Percentiles rank a stretch among this genome's conserved stretches.
These are phyloP conservation scores for Pseudanteris insignis DNA, from an alignment of 2,888 invertebrate species.

Conservation along the genomic window DNA sequence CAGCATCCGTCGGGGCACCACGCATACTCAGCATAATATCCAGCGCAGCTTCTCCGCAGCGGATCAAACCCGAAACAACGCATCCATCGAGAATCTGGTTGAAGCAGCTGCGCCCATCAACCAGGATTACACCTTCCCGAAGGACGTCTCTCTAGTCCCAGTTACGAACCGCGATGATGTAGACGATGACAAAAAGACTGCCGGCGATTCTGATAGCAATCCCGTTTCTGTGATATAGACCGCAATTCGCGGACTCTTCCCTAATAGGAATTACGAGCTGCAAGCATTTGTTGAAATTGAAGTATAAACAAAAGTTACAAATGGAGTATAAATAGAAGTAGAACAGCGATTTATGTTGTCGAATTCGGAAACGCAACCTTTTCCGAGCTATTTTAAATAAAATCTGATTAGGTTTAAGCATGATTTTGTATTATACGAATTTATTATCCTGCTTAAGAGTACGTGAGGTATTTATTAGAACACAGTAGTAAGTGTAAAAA, in stretches of 20 bases:
- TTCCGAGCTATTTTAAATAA: conserved; percentile 2
- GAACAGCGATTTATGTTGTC: no score
- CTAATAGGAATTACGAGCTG: conserved; percentile 19
- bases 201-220: conserved; percentile 56
- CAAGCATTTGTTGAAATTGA: conserved; percentile 6
- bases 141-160: conserved; percentile 58
- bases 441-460: conserved; percentile 5
- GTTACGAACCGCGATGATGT: conserved; percentile 41
- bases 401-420: conserved; percentile 5
- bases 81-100: conserved; percentile 62
- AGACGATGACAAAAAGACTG: conserved; percentile 62
- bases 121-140: conserved; percentile 56
- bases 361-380: background rate
- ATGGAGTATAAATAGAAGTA: no score
- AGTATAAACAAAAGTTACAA: no score
- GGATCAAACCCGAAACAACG: conserved; percentile 51
- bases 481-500: background rate
- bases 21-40: conserved; percentile 58
- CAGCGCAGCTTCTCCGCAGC: conserved; percentile 50
- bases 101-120: conserved; percentile 64
- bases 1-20: conserved; percentile 69
- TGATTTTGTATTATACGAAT: conserved; percentile 25
- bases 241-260: no score
- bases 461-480: conserved; percentile 9
- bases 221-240: conserved; percentile 66